A percentile compares a stretch with the other conserved stretches of the same genome.
Evolutionary conservation across 1,140 invertebrate species (phyloP).

Genomic region (Teleogryllus occipitalis): DNA sequence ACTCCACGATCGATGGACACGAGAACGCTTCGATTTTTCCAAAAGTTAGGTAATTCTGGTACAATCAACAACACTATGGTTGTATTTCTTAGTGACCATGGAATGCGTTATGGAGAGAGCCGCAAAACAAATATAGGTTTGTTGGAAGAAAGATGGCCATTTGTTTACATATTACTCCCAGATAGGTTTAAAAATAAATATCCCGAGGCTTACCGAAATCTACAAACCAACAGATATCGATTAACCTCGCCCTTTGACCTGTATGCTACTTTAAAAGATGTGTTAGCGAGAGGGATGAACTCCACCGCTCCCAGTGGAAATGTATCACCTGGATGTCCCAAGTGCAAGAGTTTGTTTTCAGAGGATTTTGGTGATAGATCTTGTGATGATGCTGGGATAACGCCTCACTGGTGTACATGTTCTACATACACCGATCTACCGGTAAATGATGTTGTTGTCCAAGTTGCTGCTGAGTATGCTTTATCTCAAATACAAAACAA

Average conservation of each 20-base stretch:
- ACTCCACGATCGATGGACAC: slow-evolving; percentile 21
- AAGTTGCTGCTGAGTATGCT: slow-evolving; percentile 36
- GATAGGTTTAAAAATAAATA: slow-evolving; percentile 56
- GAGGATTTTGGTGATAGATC: slow-evolving; percentile 54
- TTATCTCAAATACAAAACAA: slow-evolving; percentile 34
- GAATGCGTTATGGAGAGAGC: slow-evolving; percentile 76
- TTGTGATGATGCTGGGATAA: slow-evolving; percentile 60
- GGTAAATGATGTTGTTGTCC: slow-evolving; percentile 35
- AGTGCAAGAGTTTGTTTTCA: slow-evolving; percentile 58
- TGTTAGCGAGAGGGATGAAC: too few species aligned
- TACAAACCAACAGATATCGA: too few species aligned
- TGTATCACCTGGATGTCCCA: slow-evolving; percentile 44
- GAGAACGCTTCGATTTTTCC: slow-evolving; percentile 10
- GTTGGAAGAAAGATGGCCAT: slow-evolving; percentile 82
- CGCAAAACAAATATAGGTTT: slow-evolving; percentile 72
- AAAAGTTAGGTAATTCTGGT: slow-evolving; percentile 13
- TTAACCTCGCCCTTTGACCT: too few species aligned
- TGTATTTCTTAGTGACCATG: slow-evolving; percentile 63
- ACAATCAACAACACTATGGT: slow-evolving; percentile 18
- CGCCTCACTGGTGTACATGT: slow-evolving; percentile 72
- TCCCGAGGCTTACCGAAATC: too few species aligned
- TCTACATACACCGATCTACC: slow-evolving; percentile 40
- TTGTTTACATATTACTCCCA: slow-evolving; percentile 72
- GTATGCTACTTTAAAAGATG: too few species aligned
- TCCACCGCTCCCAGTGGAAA: too few species aligned